Conservation (phyloP, 2,888 invertebrate species). For the Electrophaes corylata region DNA sequence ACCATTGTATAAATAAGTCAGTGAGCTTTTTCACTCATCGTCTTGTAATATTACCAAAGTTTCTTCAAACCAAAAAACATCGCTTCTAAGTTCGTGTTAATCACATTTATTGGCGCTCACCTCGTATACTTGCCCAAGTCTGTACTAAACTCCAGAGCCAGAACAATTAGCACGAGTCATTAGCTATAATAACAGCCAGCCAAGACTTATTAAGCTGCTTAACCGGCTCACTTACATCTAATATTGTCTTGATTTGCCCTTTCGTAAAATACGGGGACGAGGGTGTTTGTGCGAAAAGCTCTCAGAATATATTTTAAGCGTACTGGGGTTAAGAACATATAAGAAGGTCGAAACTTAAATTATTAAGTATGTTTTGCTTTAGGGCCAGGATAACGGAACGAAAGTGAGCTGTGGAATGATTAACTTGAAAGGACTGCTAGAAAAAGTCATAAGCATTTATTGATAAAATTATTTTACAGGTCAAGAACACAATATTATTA, state of each 20-base stretch:
- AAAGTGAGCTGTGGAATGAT: too few species aligned
- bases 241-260: slow-evolving; percentile 26
- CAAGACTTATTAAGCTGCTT: slow-evolving; percentile 58
- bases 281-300: slow-evolving; percentile 4
- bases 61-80: slow-evolving; percentile 1
- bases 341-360: not conserved
- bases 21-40: not conserved
- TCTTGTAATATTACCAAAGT: not conserved
- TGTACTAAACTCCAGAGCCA: slow-evolving; percentile 41
- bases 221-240: slow-evolving; percentile 50
- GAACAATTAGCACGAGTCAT: slow-evolving; percentile 54
- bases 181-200: slow-evolving; percentile 57
- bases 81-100: slow-evolving; percentile 4
- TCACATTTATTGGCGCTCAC: slow-evolving; percentile 22
- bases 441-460: too few species aligned
- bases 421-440: too few species aligned
- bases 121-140: slow-evolving; percentile 23
- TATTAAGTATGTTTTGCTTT: too few species aligned
- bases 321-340: not conserved
- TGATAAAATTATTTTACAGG: too few species aligned
- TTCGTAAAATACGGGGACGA: not conserved
- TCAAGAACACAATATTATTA: too few species aligned
- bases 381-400: too few species aligned
- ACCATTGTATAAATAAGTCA: too few species aligned
- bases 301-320: not conserved